phyloP scores from a whole-genome alignment of 2,888 invertebrate species.

The Leucophora obtusa region DNA sequence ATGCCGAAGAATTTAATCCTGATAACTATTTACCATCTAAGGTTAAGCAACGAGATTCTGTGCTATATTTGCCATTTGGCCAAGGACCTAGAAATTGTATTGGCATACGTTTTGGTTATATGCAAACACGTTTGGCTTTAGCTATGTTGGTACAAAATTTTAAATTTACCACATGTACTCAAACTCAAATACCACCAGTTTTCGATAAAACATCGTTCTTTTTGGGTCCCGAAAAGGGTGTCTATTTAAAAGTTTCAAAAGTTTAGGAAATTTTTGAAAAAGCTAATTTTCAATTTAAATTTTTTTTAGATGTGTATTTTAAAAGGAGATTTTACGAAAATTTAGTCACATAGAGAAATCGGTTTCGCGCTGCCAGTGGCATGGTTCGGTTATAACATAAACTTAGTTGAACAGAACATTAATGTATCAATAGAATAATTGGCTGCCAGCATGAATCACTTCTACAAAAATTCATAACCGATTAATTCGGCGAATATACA shows the following conservation, averaged over 20 bases:
- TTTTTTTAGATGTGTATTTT: too few species aligned
- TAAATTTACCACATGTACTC: slow-evolving; percentile 67
- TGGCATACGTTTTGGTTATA: slow-evolving; percentile 75
- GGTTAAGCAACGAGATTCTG: slow-evolving; percentile 79
- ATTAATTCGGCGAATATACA: too few species aligned
- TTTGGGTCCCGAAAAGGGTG: slow-evolving; percentile 66
- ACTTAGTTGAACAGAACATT: too few species aligned
- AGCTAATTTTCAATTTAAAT: too few species aligned
- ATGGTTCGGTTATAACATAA: too few species aligned
- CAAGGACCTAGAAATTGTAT: slow-evolving; percentile 76
- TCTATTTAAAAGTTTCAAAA: slow-evolving; percentile 60
- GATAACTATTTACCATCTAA: slow-evolving; percentile 75
- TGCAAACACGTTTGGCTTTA: slow-evolving; percentile 69
- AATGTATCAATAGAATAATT: too few species aligned
- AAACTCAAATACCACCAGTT: slow-evolving; percentile 69
- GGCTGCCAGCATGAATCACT: too few species aligned
- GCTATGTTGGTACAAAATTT: slow-evolving; percentile 71
- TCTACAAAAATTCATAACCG: too few species aligned
- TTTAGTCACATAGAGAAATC: too few species aligned
- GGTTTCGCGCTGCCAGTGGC: too few species aligned
- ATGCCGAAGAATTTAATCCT: slow-evolving; percentile 82
- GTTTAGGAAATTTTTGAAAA: too few species aligned
- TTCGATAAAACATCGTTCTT: slow-evolving; percentile 65
- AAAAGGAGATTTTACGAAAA: too few species aligned
- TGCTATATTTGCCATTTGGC: slow-evolving; percentile 75